phyloP scores from a whole-genome alignment of 2,888 invertebrate genomes.

The Octonoba sinensis region DNA sequence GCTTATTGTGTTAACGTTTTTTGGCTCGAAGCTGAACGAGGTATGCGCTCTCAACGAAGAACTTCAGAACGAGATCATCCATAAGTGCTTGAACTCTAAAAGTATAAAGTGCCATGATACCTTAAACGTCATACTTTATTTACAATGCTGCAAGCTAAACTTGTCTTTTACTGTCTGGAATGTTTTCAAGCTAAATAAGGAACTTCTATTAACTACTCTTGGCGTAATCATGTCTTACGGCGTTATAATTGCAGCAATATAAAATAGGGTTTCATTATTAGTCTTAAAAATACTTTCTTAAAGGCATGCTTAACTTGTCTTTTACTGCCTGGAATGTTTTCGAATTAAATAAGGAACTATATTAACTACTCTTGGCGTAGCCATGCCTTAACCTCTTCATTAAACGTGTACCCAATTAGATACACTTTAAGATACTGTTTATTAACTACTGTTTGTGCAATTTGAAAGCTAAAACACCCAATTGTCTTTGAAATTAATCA shows the following conservation, averaged over 20 bases:
- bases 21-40: constrained; percentile 17
- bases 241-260: neutral
- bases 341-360: constrained; percentile 17
- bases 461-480: no score
- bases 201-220: constrained; percentile 15
- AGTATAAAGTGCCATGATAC: neutral
- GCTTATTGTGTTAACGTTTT: constrained; percentile 12
- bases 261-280: no score
- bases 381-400: no score
- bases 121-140: constrained; percentile 14
- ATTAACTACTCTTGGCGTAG: constrained; percentile 13
- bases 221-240: constrained; percentile 30
- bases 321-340: constrained; percentile 38
- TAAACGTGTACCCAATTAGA: no score
- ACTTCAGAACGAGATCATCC: constrained; percentile 20
- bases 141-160: constrained; percentile 14
- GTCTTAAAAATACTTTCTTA: no score
- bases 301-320: constrained; percentile 6
- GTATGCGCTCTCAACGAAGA: constrained; percentile 1
- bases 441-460: no score
- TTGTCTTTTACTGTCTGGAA: constrained; percentile 31
- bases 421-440: no score
- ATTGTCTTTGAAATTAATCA: no score
- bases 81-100: neutral
- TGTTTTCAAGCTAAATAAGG: constrained; percentile 15